Conservation (phyloP, 1,140 invertebrate genomes). For the Vanessa atalanta region DNA sequence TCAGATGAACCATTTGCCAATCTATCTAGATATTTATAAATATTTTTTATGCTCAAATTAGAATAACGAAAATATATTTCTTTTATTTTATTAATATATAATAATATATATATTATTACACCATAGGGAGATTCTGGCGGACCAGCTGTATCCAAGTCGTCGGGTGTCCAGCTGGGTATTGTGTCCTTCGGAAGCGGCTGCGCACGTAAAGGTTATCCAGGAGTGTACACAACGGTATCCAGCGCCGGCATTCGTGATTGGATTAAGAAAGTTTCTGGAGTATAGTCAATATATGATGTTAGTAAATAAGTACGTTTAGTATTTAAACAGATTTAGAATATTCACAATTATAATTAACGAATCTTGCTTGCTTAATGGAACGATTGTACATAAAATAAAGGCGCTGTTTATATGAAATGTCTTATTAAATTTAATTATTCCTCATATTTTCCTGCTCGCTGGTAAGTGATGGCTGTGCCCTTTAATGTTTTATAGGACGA, state of each 20-base stretch:
- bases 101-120: neutral
- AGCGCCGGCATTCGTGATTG: slow-evolving; percentile 8
- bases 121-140: slow-evolving; percentile 29
- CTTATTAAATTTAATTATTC: neutral
- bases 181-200: slow-evolving; percentile 24
- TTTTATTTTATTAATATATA: neutral
- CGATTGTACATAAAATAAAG: slow-evolving; percentile 37
- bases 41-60: neutral
- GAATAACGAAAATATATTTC: neutral
- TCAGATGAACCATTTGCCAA: too few relatives aligned
- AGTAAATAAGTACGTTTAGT: neutral
- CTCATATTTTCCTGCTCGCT: too few relatives aligned
- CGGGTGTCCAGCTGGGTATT: slow-evolving; percentile 4
- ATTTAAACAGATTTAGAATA: neutral
- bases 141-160: slow-evolving; percentile 13
- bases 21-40: too few relatives aligned
- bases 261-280: slow-evolving; percentile 12
- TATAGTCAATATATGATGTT: neutral
- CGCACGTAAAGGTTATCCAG: slow-evolving; percentile 22
- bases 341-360: neutral
- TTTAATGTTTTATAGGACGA: neutral
- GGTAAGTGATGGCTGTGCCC: too few relatives aligned
- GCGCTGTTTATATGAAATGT: slow-evolving; percentile 37
- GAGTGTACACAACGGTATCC: slow-evolving; percentile 16
- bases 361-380: neutral